Conservation (phyloP, 2,888 invertebrate species). For the Eustalomyia histrio region DNA sequence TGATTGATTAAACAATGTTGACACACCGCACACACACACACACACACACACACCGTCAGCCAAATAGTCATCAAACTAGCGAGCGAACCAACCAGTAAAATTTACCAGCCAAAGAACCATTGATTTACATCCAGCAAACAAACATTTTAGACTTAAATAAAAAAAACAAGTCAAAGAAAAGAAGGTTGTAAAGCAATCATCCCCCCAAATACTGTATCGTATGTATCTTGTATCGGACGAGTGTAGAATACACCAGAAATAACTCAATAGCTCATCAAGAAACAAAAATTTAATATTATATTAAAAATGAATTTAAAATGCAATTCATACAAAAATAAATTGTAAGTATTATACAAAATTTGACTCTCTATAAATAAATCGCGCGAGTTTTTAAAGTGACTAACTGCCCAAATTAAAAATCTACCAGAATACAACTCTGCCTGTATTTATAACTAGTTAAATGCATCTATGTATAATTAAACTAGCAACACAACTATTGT, state of each 20-base stretch:
- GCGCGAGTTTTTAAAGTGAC: too few species aligned
- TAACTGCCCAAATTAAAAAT: too few species aligned
- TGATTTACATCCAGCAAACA: conserved; percentile 42
- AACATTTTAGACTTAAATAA: conserved; percentile 20
- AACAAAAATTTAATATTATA: conserved; percentile 7
- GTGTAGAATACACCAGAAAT: conserved; percentile 14
- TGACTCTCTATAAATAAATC: too few species aligned
- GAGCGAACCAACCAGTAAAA: conserved; percentile 31
- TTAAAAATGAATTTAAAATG: not conserved
- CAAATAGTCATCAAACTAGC: conserved; percentile 44
- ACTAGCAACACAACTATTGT: too few species aligned
- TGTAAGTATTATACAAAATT: too few species aligned
- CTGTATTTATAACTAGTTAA: too few species aligned
- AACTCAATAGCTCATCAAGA: conserved; percentile 44
- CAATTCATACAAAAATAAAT: conserved; percentile 4
- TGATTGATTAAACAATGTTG: conserved; percentile 64
- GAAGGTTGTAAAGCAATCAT: not conserved
- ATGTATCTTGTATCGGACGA: not conserved
- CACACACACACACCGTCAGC: too few species aligned
- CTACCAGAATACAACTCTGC: too few species aligned
- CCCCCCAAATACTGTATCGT: conserved; percentile 2
- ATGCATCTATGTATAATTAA: too few species aligned
- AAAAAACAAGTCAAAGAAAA: conserved; percentile 6
- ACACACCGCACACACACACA: conserved; percentile 57
- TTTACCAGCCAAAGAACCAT: conserved; percentile 24